Conservation (phyloP, 1,140 invertebrate genomes). For the Drosophila ironensis region DNA sequence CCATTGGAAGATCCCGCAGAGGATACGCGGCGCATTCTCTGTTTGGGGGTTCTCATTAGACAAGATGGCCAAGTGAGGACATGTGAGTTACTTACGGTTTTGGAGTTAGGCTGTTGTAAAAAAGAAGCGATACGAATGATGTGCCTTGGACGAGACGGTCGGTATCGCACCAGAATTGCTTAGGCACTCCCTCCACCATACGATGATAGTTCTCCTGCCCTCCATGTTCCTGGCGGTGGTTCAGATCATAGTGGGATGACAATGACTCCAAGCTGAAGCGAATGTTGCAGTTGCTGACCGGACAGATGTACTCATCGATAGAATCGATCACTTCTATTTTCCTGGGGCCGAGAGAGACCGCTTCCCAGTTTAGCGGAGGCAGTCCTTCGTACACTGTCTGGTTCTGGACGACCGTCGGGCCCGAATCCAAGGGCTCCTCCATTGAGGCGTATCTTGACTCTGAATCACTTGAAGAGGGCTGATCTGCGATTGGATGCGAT, state of each 20-base stretch:
- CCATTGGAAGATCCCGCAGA: neutral
- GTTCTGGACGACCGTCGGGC: neutral
- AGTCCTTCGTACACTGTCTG: neutral
- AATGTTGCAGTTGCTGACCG: neutral
- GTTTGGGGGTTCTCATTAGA: neutral
- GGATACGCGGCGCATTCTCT: neutral
- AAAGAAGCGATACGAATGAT: neutral
- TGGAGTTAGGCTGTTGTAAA: neutral
- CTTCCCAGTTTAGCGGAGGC: neutral
- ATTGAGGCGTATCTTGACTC: neutral
- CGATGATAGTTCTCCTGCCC: neutral
- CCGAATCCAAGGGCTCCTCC: neutral
- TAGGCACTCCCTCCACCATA: slow-evolving; percentile 1
- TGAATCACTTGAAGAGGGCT: neutral
- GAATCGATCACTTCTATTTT: neutral
- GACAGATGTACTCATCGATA: neutral
- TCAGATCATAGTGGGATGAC: neutral
- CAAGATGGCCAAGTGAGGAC: neutral
- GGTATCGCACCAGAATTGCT: neutral
- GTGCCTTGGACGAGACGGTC: neutral
- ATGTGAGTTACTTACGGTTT: neutral
- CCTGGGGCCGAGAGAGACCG: neutral
- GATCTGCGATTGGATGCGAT: neutral
- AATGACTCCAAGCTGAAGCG: neutral
- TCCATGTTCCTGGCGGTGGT: neutral